Evolutionary conservation across 1,140 invertebrate genomes (phyloP).

Genomic region (Heterodera carotae): DNA sequence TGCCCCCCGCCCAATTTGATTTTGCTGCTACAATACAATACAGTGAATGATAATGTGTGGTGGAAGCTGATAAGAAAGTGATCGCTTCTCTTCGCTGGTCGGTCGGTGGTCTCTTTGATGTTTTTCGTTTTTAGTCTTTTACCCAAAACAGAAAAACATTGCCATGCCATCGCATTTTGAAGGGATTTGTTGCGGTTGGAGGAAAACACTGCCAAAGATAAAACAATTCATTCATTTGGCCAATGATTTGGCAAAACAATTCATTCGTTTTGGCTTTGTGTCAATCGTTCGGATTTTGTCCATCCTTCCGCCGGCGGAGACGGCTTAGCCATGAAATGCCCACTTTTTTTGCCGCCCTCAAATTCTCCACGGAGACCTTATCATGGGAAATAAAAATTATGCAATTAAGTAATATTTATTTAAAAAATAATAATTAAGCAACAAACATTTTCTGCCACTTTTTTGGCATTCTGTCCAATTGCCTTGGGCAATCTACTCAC

Average conservation of each 20-base stretch:
- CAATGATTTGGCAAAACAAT: too few species aligned
- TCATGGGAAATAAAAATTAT: neutral
- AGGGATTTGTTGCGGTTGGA: too few species aligned
- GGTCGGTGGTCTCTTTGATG: neutral
- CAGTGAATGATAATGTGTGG: neutral
- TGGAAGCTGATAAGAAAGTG: neutral
- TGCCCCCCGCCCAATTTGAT: too few species aligned
- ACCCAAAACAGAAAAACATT: too few species aligned
- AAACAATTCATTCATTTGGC: too few species aligned
- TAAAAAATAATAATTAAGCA: neutral
- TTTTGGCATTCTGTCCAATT: constrained; percentile 8
- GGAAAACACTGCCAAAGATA: too few species aligned
- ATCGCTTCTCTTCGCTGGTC: neutral
- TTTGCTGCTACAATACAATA: neutral
- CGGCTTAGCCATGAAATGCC: constrained; percentile 34
- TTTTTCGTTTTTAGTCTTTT: too few species aligned
- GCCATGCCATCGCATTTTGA: too few species aligned
- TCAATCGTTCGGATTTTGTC: neutral
- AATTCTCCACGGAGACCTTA: constrained; percentile 4
- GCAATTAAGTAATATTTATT: neutral
- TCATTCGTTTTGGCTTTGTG: too few species aligned
- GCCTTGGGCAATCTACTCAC: constrained; percentile 21
- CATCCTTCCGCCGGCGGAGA: constrained; percentile 26
- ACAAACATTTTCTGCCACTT: neutral
- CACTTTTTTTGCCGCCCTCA: constrained; percentile 30